Evolutionary conservation across 2,797 vertebrate genomes (phyloP), one percentile per base, ranked within the genome.

Genomic region (Cyprinella venusta): DNA sequence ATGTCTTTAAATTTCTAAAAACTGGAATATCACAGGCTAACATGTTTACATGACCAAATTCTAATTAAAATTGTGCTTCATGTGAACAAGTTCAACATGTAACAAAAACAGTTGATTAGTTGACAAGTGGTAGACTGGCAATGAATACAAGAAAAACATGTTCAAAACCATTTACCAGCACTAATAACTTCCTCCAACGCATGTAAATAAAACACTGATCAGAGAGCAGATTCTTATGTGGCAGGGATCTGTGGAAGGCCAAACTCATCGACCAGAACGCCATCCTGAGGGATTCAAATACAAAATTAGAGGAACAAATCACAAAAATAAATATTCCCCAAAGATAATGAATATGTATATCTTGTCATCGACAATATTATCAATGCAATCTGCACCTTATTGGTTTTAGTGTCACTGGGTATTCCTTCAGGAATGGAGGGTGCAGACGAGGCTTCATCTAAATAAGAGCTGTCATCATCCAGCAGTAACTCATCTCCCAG

Each of bases 171-270:
- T 30, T 16, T 63, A 30, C 26, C 26, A 63, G 72, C 45, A 63
- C 24, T 70, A 88, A 87, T 91, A 92, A 90, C 85, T 88, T 84
- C 87, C 79, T 86, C 84, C 85, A 79, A 38, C 67, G 61, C 59
- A 26, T 18, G 38, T 42, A 86, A 8, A 79, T 84, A 38, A 88
- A 86, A 82, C 48, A 76, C n/a, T 89, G 90, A 85, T 87, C 76
- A 82, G 79, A 87, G 90, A 91, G 89, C 92, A 93, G 92, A 89
- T 87, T 89, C 86, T 86, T 97, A 99, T 88, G 97, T 95, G 79
- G 98, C 98, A 68, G 98, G 98, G 75, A 99, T 99, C 94, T 99
- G 97, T 72, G 98, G 98, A 88, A 99, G 93, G 61, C 98, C 97
- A 50, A 99, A 99, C 90, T 99, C 98, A 89, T 99, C 98, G 92